Evolutionary conservation across 1,140 invertebrate species (phyloP), one percentile per base, ranked within the genome.

Genomic region (Goniozus legneri): DNA sequence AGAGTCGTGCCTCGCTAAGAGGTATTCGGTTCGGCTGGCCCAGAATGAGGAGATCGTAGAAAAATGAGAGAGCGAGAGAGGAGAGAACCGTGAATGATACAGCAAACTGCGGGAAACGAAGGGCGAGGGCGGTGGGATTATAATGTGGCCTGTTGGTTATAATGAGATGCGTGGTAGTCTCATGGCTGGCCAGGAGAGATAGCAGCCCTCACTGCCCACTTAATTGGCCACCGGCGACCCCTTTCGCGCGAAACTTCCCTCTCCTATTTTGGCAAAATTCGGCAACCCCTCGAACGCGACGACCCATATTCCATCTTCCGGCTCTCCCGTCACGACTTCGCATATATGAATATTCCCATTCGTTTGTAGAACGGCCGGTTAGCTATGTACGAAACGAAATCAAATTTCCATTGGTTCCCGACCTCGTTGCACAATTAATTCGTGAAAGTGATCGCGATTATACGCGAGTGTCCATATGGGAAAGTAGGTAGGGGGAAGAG

Each of bases 91-190:
- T 47, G 56, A 63, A 60, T 62, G 60, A 63, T 63, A 62, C 54
- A 58, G 59, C 62, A 65, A 59, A 61, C n/a, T n/a, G n/a, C n/a
- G n/a, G n/a, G n/a, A n/a, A n/a, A n/a, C n/a, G n/a, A n/a, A n/a
- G n/a, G n/a, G n/a, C n/a, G n/a, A n/a, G n/a, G 56, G 59, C 43
- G 50, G 24, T 35, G 48, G 60, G 52, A 65, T 64, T 65, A 65
- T 64, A 59, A 56, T 50, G 51, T 53, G 40, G 50, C 46, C 53
- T 58, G 55, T 56, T 54, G 60, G 49, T 63, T 62, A 64, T 67
- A 67, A 67, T 67, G 62, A 65, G 64, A 52, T 60, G 64, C 62
- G 55, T 62, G 54, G 50, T 56, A 57, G 60, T 61, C 58, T 53
- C 55, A 58, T 56, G 53, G 51, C 63, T 67, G 64, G 54, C 48